Percentiles rank a stretch among this genome's conserved stretches.
Evolutionary conservation across 2,888 invertebrate genomes (phyloP).

Genomic region (Xiphydria camelus): DNA sequence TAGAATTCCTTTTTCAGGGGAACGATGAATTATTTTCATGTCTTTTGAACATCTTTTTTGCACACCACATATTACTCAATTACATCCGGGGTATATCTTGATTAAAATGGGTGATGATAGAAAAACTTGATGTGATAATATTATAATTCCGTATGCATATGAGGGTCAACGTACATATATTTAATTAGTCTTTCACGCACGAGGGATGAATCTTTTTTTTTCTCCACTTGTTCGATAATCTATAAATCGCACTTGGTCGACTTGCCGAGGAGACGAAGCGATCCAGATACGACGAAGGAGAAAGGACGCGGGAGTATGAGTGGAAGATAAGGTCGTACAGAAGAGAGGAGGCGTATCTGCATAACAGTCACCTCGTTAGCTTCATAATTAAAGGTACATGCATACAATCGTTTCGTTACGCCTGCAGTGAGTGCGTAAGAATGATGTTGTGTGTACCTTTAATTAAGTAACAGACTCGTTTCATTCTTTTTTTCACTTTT

Average conservation of each 20-base stretch:
- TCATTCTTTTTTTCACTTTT: conserved; percentile 10
- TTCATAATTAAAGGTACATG: conserved; percentile 24
- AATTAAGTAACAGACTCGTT: conserved; percentile 22
- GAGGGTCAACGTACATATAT: too few species aligned
- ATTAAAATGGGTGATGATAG: too few species aligned
- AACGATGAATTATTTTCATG: too few species aligned
- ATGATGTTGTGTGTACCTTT: conserved; percentile 14
- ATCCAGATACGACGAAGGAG: conserved; percentile 1
- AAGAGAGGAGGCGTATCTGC: conserved; percentile 15
- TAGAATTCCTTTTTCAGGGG: too few species aligned
- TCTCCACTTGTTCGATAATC: neutral
- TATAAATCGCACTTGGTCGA: conserved; percentile 2
- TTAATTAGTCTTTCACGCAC: too few species aligned
- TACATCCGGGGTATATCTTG: too few species aligned
- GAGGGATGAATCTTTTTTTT: neutral
- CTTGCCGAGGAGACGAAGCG: neutral
- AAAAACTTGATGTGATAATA: too few species aligned
- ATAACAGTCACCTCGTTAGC: conserved; percentile 25
- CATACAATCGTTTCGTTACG: conserved; percentile 23
- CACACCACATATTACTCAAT: too few species aligned
- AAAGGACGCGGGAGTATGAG: neutral
- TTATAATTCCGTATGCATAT: too few species aligned
- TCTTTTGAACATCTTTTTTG: too few species aligned
- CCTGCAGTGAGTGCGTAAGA: too few species aligned
- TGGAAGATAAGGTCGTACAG: conserved; percentile 9